Base-by-base conservation (phyloP, 2,113 vertebrate species). In the Erinaceus europaeus region DNA sequence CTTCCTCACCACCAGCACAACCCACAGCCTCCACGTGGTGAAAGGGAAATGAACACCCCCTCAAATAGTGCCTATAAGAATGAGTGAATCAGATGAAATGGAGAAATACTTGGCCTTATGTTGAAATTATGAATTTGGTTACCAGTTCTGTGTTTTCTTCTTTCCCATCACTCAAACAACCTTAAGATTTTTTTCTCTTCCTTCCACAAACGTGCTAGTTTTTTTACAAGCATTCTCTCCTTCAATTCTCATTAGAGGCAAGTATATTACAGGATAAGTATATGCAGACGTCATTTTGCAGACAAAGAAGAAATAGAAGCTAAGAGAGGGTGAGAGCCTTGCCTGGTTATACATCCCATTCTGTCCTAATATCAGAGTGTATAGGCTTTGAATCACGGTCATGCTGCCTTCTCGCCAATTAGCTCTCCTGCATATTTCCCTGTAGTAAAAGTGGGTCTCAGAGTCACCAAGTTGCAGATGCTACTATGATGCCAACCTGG, bases 31-130 rank as follows among this genome's bases (percentile, higher is more conserved):
- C 72, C 32, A 52, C 1, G 2, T 9, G 27, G 44, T 52, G 46
- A 48, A 34, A 20, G 20, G 34, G 71, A 68, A 73, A 82, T 15
- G 32, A 86, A 36, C 12, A 29, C 23, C 52, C 23, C 52, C 8
- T 42, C 44, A 9, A 15, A 83, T 20, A 9, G 6, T 4, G 72
- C 34, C 76, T 61, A 15, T 67, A 46, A 82, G 57, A 92, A 89
- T 90, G 25, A 9, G 3, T 77, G 75, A 89, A 85, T 86, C 65
- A 90, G 75, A 68, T 82, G 59, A 77, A 90, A 90, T 90, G 17
- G 68, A 85, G 79, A 92, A 92, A 82, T 73, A 86, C 32, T 73
- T 62, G 65, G 71, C 12, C 52, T 81, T 88, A 55, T 82, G 59
- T 50, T 86, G 65, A 89, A 77, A 72, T 79, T 71, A 73, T 65